Evolutionary conservation across 2,888 invertebrate species (phyloP), one percentile per base, ranked within the genome.

Genomic region (Lithophane socia): DNA sequence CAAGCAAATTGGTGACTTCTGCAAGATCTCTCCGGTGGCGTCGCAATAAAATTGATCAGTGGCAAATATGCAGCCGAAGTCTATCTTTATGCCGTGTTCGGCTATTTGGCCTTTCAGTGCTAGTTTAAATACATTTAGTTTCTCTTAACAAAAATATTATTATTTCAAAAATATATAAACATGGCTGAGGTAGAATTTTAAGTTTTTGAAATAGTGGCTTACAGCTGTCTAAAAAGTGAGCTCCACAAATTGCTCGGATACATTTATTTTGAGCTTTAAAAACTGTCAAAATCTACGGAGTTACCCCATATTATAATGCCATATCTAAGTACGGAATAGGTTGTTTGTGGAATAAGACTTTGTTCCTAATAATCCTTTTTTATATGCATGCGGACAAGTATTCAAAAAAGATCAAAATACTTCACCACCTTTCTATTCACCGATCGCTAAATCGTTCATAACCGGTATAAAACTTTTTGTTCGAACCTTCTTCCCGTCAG

Each of bases 401-500:
- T 29, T 29, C 29, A 29, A 29, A 37, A 44, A 44, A 44, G 12
- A 9, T 29, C 13, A 49, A 9, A 52, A 18, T 49, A 79, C 49
- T 60, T 24, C 49, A 68, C 18, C 64, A 80, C 69, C 69, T 85
- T 21, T 21, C 21, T 66, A 73, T 85, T 80, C 70, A 42, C 29
- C n/a, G 16, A 69, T 66, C 21, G 24, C 44, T 75, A 65, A 61
- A 73, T 70, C 71, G 44, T 65, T 56, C 58, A 68, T 49, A 76
- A 71, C 24, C 70, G 56, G 58, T 58, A 64, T 29, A 37, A 52
- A 80, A 63, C 56, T 58, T 71, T 80, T 65, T 71, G 64, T 60
- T 65, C 66, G 80, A 79, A 76, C 74, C 64, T 79, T 83, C 79
- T 69, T 79, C 80, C 84, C 77, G 80, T 79, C 87, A 21, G 16